These are phyloP conservation scores for Notamacropus eugenii DNA, from an alignment of 2,797 vertebrate species.

Conservation along the genomic window DNA sequence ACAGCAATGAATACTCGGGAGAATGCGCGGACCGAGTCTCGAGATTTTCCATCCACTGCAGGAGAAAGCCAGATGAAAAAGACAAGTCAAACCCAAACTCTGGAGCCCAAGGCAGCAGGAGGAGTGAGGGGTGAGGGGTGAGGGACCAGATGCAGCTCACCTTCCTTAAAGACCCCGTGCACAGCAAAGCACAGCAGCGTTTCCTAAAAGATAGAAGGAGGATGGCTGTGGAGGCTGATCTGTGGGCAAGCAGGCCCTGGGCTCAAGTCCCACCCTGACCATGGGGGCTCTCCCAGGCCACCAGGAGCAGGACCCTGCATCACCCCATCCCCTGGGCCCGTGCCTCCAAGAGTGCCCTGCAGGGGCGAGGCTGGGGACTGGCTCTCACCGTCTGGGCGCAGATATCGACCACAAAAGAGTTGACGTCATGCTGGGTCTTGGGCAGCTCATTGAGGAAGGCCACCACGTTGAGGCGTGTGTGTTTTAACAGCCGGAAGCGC, in stretches of 20 bases:
- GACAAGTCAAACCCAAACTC: neutral
- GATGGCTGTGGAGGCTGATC: neutral
- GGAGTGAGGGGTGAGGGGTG: neutral
- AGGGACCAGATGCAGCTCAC: constrained; percentile 79
- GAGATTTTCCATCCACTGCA: constrained; percentile 90
- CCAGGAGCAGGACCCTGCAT: no score
- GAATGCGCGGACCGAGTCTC: constrained; percentile 91
- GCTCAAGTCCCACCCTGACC: neutral
- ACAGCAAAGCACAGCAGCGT: constrained; percentile 92
- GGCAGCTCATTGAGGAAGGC: constrained; percentile 95
- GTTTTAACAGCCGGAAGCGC: constrained; percentile 91
- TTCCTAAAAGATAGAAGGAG: constrained; percentile 83
- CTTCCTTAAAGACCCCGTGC: constrained; percentile 94
- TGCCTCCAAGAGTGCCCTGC: no score
- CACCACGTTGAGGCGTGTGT: constrained; percentile 92
- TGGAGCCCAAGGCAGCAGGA: neutral
- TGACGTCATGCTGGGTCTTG: constrained; percentile 93
- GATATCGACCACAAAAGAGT: constrained; percentile 92
- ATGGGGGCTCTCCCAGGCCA: no score
- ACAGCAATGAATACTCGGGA: constrained; percentile 93
- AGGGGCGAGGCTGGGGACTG: neutral
- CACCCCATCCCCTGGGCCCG: neutral
- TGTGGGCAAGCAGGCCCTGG: neutral
- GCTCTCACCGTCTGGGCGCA: constrained; percentile 91
- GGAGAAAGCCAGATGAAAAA: constrained; percentile 11